Conservation (phyloP, 2,888 invertebrate species). For the Meiosimyza platycephala region DNA sequence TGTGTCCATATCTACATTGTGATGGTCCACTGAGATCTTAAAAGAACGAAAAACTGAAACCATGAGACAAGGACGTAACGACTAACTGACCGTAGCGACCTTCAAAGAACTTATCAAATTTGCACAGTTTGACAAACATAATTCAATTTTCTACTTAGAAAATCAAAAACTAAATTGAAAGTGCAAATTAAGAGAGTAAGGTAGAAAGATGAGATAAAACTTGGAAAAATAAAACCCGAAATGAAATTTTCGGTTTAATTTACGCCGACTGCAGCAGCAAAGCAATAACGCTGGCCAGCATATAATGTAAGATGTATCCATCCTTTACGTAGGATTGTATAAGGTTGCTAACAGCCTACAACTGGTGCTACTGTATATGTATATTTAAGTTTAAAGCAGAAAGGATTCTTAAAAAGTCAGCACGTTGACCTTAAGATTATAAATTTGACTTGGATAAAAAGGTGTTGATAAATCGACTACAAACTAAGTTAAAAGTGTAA, state of each 20-base stretch:
- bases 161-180: background rate
- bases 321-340: no score
- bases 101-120: slow-evolving; percentile 9
- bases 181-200: background rate
- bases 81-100: background rate
- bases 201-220: background rate
- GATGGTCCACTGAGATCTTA: no score
- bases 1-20: background rate
- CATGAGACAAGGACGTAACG: no score
- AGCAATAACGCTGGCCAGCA: background rate
- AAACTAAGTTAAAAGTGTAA: no score
- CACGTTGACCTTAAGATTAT: no score
- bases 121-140: background rate
- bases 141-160: background rate
- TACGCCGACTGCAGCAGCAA: background rate
- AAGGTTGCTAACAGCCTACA: no score
- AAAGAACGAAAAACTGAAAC: no score
- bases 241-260: background rate
- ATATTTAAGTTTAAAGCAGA: no score
- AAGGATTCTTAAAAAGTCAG: no score
- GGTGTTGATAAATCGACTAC: no score
- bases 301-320: background rate
- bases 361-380: no score
- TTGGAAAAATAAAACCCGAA: background rate
- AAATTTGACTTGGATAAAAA: no score